phyloP scores from a whole-genome alignment of 2,113 vertebrate species.

The Leucosticte australis region DNA sequence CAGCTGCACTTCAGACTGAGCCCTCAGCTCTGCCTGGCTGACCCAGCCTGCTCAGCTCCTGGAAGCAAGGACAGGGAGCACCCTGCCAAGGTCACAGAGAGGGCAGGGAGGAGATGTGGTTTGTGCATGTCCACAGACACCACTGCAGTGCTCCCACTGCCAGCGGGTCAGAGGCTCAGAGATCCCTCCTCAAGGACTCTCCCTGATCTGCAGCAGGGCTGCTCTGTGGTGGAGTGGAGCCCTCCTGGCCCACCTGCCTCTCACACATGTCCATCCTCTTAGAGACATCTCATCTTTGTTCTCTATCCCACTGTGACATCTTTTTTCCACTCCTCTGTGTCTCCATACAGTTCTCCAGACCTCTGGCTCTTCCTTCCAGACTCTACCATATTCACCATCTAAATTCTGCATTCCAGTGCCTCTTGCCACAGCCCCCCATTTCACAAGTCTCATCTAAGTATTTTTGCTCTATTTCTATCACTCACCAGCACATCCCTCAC shows the following conservation, averaged over 20 bases:
- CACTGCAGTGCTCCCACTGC: neutral
- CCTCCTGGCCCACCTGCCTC: neutral
- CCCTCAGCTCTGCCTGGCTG: neutral
- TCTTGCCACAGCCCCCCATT: neutral
- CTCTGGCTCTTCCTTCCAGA: neutral
- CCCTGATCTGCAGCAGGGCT: neutral
- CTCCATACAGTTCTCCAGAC: neutral
- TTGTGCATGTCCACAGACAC: neutral
- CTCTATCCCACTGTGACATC: neutral
- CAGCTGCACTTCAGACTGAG: accelerated
- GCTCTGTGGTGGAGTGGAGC: neutral
- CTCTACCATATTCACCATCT: neutral
- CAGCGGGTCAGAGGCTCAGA: neutral
- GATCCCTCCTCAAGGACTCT: neutral
- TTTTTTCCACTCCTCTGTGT: neutral
- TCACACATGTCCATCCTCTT: neutral
- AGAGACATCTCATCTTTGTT: neutral
- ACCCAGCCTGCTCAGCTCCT: neutral
- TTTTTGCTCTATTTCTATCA: neutral
- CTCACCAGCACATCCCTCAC: neutral
- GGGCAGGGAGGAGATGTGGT: neutral
- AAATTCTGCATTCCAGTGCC: neutral
- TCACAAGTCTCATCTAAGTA: neutral
- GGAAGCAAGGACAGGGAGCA: neutral
- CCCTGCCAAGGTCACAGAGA: neutral